phyloP scores from a whole-genome alignment of 2,797 vertebrate genomes.

The Glyptemys insculpta region DNA sequence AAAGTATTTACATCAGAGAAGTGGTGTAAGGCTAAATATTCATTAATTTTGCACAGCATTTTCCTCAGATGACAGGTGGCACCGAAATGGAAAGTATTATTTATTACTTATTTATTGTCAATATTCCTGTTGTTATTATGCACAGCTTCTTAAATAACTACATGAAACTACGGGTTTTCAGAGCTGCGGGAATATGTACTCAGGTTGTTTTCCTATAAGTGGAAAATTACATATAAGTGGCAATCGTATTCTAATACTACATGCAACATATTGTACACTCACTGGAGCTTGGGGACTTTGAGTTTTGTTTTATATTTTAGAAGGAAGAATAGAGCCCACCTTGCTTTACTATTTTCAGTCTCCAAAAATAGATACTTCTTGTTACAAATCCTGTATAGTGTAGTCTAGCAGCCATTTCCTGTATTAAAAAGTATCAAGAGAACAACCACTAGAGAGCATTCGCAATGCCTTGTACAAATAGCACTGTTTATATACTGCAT shows the following conservation, averaged over 20 bases:
- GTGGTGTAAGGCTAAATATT: not conserved
- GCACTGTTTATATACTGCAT: not conserved
- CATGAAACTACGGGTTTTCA: not conserved
- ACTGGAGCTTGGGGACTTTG: not conserved
- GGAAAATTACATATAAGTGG: not conserved
- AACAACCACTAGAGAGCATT: not conserved
- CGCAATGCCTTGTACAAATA: not conserved
- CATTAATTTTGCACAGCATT: not conserved
- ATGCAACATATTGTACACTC: not conserved
- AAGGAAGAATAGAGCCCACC: not conserved
- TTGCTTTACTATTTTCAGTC: not conserved
- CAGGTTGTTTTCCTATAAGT: not conserved
- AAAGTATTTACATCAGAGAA: not conserved
- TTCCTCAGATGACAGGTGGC: slow-evolving; percentile 7
- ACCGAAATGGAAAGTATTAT: not conserved
- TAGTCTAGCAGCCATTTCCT: not conserved
- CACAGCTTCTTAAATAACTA: not conserved
- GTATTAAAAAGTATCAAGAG: not conserved
- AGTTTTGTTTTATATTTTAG: not conserved
- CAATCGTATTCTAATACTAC: slow-evolving; percentile 1
- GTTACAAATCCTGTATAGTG: not conserved
- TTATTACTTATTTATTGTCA: slow-evolving; percentile 3
- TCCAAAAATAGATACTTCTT: not conserved
- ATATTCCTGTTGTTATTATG: not conserved
- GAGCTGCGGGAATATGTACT: not conserved